phyloP scores from a whole-genome alignment of 1,140 invertebrate genomes.

The Philopotamus ludificatus region DNA sequence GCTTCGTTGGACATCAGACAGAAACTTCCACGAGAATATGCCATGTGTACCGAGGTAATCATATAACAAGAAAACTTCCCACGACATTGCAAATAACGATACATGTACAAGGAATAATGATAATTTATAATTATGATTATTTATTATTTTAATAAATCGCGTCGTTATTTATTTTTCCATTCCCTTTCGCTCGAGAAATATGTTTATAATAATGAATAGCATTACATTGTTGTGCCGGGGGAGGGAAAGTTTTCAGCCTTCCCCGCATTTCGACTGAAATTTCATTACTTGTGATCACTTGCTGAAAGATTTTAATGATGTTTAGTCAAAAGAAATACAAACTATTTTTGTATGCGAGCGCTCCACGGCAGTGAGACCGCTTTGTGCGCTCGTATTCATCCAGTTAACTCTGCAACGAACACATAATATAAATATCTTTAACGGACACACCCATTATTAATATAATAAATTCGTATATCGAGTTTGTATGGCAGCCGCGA shows the following conservation, averaged over 20 bases:
- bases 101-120: no score
- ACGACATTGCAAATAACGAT: no score
- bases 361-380: not conserved
- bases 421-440: no score
- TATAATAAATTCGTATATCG: no score
- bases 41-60: not conserved
- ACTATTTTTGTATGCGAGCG: slow-evolving; percentile 14
- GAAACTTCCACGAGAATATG: slow-evolving; percentile 16
- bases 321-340: slow-evolving; percentile 29
- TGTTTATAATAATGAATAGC: not conserved
- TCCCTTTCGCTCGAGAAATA: not conserved
- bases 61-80: not conserved
- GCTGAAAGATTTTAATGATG: slow-evolving; percentile 32
- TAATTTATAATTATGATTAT: no score
- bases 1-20: slow-evolving; percentile 23
- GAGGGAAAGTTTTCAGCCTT: not conserved
- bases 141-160: not conserved
- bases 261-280: not conserved
- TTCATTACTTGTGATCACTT: slow-evolving; percentile 29
- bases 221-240: not conserved
- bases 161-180: not conserved
- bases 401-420: not conserved
- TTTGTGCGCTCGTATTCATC: slow-evolving; percentile 8
- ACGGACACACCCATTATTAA: no score
- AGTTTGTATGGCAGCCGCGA: no score